phyloP scores from a whole-genome alignment of 2,888 invertebrate species.

The Acanthosoma haemorrhoidale region DNA sequence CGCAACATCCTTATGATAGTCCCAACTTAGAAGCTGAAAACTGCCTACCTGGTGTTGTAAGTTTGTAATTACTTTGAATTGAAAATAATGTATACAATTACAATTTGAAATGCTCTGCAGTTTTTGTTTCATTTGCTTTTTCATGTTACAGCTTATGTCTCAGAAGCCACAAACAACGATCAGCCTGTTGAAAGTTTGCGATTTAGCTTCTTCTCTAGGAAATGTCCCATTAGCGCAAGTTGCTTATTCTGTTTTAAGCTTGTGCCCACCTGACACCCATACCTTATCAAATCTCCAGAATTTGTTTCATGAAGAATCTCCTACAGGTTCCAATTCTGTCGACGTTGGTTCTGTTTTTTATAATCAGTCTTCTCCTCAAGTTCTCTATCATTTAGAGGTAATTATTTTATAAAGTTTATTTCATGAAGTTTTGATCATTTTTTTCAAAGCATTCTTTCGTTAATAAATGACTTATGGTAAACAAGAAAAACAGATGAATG shows the following conservation, averaged over 20 bases:
- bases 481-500: too few relatives aligned
- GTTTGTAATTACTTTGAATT: constrained; percentile 43
- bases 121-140: neutral
- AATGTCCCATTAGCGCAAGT: constrained; percentile 35
- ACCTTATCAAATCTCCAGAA: constrained; percentile 29
- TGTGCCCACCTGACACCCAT: constrained; percentile 35
- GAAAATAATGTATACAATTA: neutral
- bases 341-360: constrained; percentile 51
- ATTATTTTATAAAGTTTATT: constrained; percentile 33
- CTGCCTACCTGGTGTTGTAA: constrained; percentile 83
- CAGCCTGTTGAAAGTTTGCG: constrained; percentile 35
- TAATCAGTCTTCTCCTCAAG: constrained; percentile 65
- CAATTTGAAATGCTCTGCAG: neutral
- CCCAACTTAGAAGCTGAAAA: constrained; percentile 79
- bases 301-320: constrained; percentile 28
- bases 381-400: constrained; percentile 69
- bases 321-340: neutral
- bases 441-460: too few relatives aligned
- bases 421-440: neutral
- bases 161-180: constrained; percentile 30
- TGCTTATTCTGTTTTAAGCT: constrained; percentile 36
- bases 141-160: constrained; percentile 29
- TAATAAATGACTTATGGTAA: too few relatives aligned
- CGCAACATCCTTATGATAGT: constrained; percentile 76
- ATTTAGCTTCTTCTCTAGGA: constrained; percentile 32